These are phyloP conservation scores for Potamilus streckersoni DNA, from an alignment of 1,140 invertebrate species.

Conservation along the genomic window DNA sequence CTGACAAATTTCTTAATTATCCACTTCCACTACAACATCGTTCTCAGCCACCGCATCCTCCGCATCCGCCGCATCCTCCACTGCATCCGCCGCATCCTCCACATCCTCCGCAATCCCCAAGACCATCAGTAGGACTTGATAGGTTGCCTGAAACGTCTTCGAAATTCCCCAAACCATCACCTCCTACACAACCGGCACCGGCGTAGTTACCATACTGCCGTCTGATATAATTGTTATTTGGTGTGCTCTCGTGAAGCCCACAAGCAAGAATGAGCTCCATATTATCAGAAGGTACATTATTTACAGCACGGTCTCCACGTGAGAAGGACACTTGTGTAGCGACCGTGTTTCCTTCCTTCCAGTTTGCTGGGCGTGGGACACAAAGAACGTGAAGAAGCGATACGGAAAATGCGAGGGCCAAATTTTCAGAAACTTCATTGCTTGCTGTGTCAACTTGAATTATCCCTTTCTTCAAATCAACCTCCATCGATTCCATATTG, in stretches of 20 bases:
- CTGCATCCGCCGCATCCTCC: not conserved
- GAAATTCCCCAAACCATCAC: not conserved
- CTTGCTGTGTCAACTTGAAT: slow-evolving; percentile 49
- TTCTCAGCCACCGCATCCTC: too few species aligned
- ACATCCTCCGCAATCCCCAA: not conserved
- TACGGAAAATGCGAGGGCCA: not conserved
- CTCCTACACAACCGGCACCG: slow-evolving; percentile 31
- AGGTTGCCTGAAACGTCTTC: not conserved
- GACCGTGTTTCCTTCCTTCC: slow-evolving; percentile 4
- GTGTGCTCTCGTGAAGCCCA: slow-evolving; percentile 46
- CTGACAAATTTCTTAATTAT: not conserved
- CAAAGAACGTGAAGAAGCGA: not conserved
- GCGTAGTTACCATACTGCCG: slow-evolving; percentile 18
- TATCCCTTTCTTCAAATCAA: slow-evolving; percentile 16
- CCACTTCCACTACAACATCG: not conserved
- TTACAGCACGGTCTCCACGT: slow-evolving; percentile 12
- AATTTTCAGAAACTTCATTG: slow-evolving; percentile 34
- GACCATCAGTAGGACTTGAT: not conserved
- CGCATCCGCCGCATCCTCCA: too few species aligned
- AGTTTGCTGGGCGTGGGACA: not conserved
- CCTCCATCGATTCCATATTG: not conserved
- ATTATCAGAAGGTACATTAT: slow-evolving; percentile 43
- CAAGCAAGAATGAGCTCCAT: slow-evolving; percentile 50
- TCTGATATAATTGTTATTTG: slow-evolving; percentile 49
- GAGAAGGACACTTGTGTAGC: not conserved